phyloP scores from a whole-genome alignment of 2,113 vertebrate species.

The Elgaria multicarinata region DNA sequence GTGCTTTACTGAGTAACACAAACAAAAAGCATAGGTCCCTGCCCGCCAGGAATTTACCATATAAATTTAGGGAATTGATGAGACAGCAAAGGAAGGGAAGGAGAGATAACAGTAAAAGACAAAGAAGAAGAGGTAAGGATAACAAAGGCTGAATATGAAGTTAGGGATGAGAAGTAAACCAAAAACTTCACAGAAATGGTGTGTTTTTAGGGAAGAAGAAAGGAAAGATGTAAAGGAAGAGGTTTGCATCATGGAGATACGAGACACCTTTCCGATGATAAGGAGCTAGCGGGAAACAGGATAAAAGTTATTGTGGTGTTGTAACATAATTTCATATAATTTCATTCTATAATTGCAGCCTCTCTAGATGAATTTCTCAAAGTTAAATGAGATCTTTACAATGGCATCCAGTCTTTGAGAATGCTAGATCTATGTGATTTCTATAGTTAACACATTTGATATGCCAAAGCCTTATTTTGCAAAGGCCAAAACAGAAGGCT shows the following conservation, averaged over 20 bases:
- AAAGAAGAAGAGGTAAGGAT: not conserved
- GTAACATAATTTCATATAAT: not conserved
- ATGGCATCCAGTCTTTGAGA: not conserved
- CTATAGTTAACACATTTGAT: not conserved
- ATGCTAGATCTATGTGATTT: not conserved
- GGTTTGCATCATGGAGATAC: not conserved
- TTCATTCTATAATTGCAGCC: fast-evolving
- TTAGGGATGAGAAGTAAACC: not conserved
- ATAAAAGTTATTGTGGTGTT: slow-evolving; percentile 2
- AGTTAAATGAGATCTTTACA: fast-evolving
- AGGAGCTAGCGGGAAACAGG: slow-evolving; percentile 10
- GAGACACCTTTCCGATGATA: not conserved
- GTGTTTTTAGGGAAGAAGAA: not conserved
- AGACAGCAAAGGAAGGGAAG: not conserved
- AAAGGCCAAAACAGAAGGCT: not conserved
- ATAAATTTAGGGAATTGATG: not conserved
- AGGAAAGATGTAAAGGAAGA: not conserved
- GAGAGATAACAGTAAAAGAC: too few relatives aligned
- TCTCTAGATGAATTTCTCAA: not conserved
- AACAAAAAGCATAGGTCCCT: not conserved
- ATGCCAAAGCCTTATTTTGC: not conserved
- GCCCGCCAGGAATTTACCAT: not conserved
- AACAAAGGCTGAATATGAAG: not conserved
- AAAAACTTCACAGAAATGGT: not conserved
- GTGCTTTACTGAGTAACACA: not conserved